Evolutionary conservation across 2,797 vertebrate species (phyloP), one percentile per base, ranked within the genome.

Genomic region (Sebastes iracundus): DNA sequence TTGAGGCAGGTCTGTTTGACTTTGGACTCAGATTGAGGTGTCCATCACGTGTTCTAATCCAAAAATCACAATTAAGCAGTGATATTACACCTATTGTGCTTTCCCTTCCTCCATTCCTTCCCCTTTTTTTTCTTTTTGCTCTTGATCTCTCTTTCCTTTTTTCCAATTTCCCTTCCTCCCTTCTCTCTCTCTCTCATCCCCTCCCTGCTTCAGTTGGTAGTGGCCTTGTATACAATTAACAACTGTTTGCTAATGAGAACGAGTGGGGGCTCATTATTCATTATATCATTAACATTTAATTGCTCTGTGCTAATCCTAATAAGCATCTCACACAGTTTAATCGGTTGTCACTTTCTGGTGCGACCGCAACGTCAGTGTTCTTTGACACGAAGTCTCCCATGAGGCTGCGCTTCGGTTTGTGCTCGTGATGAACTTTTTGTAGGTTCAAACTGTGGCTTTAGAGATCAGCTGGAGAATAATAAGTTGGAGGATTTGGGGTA

Each of bases 231-330:
- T 79, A 88, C 82, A 83, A 81, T 87, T 88, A 92, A 89, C 87
- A 91, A 92, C 79, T 86, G 84, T 92, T 93, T 92, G 88, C 82
- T 93, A 90, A 94, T 92, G 92, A 92, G 90, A 90, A 85, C 2
- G 68, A 83, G 84, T 61, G 71, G 85, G 70, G 84, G 72, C 89
- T 90, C 89, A 89, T 93, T 90, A 89, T 88, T 94, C 91, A 93
- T 92, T 87, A 90, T 80, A 87, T 93, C 89, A 89, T 92, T 92
- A 93, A 85, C 88, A 84, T 91, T 93, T 90, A 89, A 94, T 93
- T 91, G 78, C 87, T 89, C 88, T 42, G 70, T 87, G 90, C 87
- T 89, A 90, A 92, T 93, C 89, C 90, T 92, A 91, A 91, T 91
- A 91, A 90, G 87, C 80, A 88, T 90, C 91, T 88, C 74, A 38